phyloP scores from a whole-genome alignment of 1,140 invertebrate species.

The Drosophila murphyi region DNA sequence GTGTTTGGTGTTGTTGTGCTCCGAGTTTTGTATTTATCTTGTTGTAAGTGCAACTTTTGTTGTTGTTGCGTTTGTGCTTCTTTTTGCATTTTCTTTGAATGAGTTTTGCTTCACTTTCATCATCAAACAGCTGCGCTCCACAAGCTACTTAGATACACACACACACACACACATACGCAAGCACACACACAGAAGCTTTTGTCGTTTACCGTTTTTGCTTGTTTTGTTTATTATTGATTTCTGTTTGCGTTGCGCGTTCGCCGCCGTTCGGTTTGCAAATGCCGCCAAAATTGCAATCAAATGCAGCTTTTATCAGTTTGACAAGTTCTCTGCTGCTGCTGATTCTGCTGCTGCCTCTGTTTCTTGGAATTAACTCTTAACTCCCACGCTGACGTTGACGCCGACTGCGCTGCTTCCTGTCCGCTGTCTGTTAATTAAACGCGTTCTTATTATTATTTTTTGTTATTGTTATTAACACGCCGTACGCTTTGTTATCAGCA shows the following conservation, averaged over 20 bases:
- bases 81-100: constrained; percentile 73
- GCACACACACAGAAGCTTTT: constrained; percentile 40
- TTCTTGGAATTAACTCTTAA: constrained; percentile 22
- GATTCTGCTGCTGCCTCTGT: constrained; percentile 10
- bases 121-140: constrained; percentile 76
- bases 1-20: constrained; percentile 52
- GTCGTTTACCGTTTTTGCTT: constrained; percentile 66
- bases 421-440: constrained; percentile 72
- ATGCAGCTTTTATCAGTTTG: constrained; percentile 73
- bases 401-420: constrained; percentile 52
- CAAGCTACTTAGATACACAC: constrained; percentile 57
- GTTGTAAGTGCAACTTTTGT: constrained; percentile 48
- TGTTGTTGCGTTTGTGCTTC: constrained; percentile 41
- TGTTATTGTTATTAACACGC: constrained; percentile 77
- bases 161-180: constrained; percentile 4
- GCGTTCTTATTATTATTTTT: constrained; percentile 44
- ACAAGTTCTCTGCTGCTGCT: constrained; percentile 16
- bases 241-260: constrained; percentile 67
- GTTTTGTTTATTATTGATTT: constrained; percentile 72
- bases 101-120: constrained; percentile 78
- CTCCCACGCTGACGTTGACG: constrained; percentile 42
- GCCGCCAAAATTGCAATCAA: constrained; percentile 79
- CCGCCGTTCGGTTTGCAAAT: constrained; percentile 65
- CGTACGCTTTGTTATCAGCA: constrained; percentile 75
- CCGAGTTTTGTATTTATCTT: constrained; percentile 29